A percentile compares a stretch with the other conserved stretches of the same genome.
Evolutionary conservation across 2,113 vertebrate genomes (phyloP).

Genomic region (Lagopus muta): DNA sequence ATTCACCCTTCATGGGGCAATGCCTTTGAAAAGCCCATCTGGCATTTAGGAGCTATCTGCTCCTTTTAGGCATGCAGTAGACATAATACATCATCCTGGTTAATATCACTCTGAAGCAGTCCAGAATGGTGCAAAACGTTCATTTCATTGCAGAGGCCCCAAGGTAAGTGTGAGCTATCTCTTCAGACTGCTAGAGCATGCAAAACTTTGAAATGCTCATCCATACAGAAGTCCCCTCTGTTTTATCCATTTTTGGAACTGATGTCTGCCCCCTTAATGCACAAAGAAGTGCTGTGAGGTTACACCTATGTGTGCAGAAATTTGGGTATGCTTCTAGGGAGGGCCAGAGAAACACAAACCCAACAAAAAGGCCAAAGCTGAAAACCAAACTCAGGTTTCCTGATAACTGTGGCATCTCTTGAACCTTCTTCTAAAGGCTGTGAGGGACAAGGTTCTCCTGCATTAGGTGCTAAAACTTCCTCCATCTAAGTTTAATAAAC

Average conservation of each 20-base stretch:
- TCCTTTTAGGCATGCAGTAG: not conserved
- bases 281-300: not conserved
- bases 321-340: not conserved
- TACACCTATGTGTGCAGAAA: not conserved
- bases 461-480: not conserved
- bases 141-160: not conserved
- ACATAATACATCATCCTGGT: not conserved
- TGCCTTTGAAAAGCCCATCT: not conserved
- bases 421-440: not conserved
- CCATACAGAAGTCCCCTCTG: not conserved
- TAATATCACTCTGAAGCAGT: constrained; percentile 32
- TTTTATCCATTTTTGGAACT: not conserved
- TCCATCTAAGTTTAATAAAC: not conserved
- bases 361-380: not conserved
- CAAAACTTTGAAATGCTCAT: not conserved
- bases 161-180: not conserved
- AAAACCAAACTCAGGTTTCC: not conserved
- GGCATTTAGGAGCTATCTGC: not conserved
- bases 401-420: not conserved
- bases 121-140: constrained; percentile 7
- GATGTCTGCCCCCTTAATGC: not conserved
- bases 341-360: not conserved
- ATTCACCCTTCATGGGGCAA: constrained; percentile 31
- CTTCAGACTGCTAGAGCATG: not conserved
- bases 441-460: not conserved